Evolutionary conservation across 2,888 invertebrate species (phyloP).

Genomic region (Exephanes ischioxanthus): DNA sequence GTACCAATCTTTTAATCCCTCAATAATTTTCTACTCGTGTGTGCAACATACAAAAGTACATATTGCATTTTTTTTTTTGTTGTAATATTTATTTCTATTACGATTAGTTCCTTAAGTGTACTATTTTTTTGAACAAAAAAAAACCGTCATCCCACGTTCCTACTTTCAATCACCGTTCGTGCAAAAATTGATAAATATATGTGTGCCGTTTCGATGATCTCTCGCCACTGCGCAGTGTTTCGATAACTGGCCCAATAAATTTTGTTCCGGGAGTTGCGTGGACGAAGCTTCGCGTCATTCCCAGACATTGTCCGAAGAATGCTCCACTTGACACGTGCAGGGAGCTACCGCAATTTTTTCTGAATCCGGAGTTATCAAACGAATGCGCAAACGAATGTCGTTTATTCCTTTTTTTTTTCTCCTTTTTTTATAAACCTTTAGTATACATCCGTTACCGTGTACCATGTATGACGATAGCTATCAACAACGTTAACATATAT

Average conservation of each 20-base stretch:
- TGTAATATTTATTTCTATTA: conserved; percentile 23
- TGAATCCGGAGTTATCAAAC: background rate
- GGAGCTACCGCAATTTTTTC: background rate
- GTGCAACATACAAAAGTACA: conserved; percentile 64
- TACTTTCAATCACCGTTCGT: conserved; percentile 26
- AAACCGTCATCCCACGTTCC: conserved; percentile 8
- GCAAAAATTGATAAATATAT: background rate
- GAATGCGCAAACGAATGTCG: conserved; percentile 1
- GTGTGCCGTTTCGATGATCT: background rate
- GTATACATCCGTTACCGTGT: conserved; percentile 40
- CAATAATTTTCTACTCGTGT: conserved; percentile 42
- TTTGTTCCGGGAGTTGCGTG: background rate
- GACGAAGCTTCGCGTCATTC: background rate
- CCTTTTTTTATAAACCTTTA: conserved; percentile 27
- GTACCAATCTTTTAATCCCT: conserved; percentile 52
- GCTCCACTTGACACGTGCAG: background rate
- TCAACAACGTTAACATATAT: conserved; percentile 39
- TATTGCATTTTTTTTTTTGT: conserved; percentile 45
- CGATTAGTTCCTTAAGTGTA: conserved; percentile 41
- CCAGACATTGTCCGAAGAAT: background rate
- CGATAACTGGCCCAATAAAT: background rate
- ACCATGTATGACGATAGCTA: conserved; percentile 1
- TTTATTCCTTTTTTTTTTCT: background rate
- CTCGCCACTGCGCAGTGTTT: background rate
- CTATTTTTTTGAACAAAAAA: background rate